phyloP scores from a whole-genome alignment of 2,797 vertebrate genomes.

The Hydrophis major region DNA sequence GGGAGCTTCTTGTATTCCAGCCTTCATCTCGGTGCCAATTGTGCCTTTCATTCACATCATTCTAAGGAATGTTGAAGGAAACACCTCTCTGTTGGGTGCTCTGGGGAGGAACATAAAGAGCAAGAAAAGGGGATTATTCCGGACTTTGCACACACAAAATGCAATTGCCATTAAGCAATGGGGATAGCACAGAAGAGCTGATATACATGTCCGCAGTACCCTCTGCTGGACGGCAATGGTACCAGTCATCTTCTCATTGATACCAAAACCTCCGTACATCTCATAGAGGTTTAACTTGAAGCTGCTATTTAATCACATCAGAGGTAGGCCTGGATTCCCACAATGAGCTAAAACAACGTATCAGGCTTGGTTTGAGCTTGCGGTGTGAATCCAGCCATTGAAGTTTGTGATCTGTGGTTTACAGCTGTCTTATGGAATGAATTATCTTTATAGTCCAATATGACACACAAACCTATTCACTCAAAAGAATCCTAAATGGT shows the following conservation, averaged over 20 bases:
- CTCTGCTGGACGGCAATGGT: conserved; percentile 40
- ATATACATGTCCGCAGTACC: conserved; percentile 41
- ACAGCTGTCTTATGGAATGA: neutral
- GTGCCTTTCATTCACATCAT: conserved; percentile 39
- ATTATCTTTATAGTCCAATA: neutral
- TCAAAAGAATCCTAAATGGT: neutral
- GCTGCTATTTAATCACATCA: neutral
- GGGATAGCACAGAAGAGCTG: neutral
- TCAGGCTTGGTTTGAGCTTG: neutral
- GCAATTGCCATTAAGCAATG: neutral
- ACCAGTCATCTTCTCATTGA: conserved; percentile 1
- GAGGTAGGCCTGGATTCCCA: neutral
- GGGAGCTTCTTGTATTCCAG: conserved; percentile 40
- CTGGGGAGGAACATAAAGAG: conserved; percentile 29
- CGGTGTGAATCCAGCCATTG: neutral
- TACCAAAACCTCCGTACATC: too few relatives aligned
- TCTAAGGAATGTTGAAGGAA: neutral
- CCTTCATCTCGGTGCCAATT: conserved; percentile 46
- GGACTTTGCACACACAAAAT: neutral
- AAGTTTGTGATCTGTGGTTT: neutral
- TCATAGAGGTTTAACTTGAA: too few relatives aligned
- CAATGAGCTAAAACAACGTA: neutral
- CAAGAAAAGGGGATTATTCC: conserved; percentile 30
- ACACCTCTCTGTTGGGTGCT: conserved; percentile 21
- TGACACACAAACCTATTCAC: neutral